phyloP scores from a whole-genome alignment of 37 sponge, comb jelly and placozoan species.

The Halisarca cf. caerulea region DNA sequence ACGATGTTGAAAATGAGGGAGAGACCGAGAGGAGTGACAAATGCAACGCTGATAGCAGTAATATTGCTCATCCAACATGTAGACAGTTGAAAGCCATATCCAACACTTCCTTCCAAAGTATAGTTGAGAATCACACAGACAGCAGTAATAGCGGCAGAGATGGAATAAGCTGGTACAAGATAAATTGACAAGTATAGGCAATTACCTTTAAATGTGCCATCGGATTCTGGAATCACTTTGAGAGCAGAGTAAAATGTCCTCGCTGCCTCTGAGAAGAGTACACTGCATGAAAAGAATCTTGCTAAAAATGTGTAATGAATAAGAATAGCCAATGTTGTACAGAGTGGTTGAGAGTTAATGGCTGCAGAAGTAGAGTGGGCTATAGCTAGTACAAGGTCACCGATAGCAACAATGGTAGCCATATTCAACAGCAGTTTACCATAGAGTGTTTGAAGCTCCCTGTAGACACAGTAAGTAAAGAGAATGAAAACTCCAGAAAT shows the following conservation, averaged over 20 bases:
- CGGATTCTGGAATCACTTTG: background rate
- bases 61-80: conserved; percentile 50
- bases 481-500: conserved; percentile 27
- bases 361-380: background rate
- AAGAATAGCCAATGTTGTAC: conserved; percentile 28
- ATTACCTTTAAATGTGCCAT: background rate
- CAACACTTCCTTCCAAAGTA: conserved; percentile 24
- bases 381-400: conserved; percentile 26
- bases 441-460: conserved; percentile 48
- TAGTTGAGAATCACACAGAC: conserved; percentile 21
- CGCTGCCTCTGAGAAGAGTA: conserved; percentile 25
- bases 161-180: background rate
- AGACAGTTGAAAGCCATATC: background rate
- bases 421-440: conserved; percentile 53
- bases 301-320: conserved; percentile 47
- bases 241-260: conserved; percentile 10
- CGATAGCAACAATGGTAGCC: background rate
- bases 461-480: conserved; percentile 46
- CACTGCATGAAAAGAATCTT: conserved; percentile 39
- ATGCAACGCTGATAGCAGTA: conserved; percentile 31
- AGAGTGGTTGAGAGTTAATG: background rate
- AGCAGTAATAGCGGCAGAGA: background rate
- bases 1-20: conserved; percentile 24
- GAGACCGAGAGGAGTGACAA: conserved; percentile 13
- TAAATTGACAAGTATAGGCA: background rate